Conservation (phyloP, 2,113 vertebrate species). For the Peromyscus polionotus region DNA sequence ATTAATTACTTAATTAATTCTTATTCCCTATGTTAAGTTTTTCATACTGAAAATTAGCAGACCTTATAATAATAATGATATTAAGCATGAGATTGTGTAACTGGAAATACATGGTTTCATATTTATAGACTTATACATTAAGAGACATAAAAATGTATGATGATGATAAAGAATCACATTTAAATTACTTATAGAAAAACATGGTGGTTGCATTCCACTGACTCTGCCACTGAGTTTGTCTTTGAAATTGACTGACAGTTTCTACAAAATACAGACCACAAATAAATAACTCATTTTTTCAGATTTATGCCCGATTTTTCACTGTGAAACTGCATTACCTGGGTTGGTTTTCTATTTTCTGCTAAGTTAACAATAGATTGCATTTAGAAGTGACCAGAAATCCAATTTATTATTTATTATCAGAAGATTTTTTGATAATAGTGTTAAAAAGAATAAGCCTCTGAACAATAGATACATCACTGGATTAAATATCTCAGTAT, state of each 20-base stretch:
- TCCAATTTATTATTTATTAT: slow-evolving; percentile 28
- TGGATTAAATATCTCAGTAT: background rate
- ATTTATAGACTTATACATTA: background rate
- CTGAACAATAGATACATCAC: background rate
- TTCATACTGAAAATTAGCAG: background rate
- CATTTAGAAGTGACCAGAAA: background rate
- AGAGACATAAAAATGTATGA: background rate
- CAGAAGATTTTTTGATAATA: slow-evolving; percentile 16
- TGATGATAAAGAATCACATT: background rate
- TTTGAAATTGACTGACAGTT: slow-evolving; percentile 11
- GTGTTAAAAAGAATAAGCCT: slow-evolving; percentile 15
- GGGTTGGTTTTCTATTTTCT: slow-evolving; percentile 26
- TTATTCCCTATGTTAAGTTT: background rate
- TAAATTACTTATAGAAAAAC: background rate
- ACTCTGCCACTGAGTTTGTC: slow-evolving; percentile 12
- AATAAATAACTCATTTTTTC: slow-evolving; percentile 21
- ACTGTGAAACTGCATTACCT: slow-evolving; percentile 27
- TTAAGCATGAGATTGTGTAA: background rate
- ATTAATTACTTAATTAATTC: background rate
- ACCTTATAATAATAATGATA: background rate
- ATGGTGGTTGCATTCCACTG: background rate
- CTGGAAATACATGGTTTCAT: background rate
- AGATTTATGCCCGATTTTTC: slow-evolving; percentile 23
- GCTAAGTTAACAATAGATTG: slow-evolving; percentile 18
- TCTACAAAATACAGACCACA: background rate